Conservation (phyloP, 1,140 invertebrate species). For the Sarcophaga bullata region DNA sequence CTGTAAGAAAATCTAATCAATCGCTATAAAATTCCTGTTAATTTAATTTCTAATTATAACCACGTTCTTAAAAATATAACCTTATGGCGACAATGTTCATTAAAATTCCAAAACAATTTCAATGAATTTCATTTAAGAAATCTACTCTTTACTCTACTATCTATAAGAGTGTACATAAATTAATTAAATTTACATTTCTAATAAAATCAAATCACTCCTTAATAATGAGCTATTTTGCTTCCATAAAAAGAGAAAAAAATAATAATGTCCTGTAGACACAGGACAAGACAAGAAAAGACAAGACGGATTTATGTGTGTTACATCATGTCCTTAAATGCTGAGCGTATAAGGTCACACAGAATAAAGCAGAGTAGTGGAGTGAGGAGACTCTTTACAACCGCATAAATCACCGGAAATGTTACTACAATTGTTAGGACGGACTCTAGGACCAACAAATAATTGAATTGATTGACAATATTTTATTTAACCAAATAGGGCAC, state of each 20-base stretch:
- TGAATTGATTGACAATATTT: conserved; percentile 66
- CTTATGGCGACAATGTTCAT: too few species aligned
- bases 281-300: background rate
- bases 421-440: background rate
- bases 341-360: too few species aligned
- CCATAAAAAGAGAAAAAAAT: background rate
- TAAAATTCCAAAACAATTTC: too few species aligned
- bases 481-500: conserved; percentile 45
- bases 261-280: background rate
- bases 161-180: background rate
- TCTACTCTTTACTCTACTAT: too few species aligned
- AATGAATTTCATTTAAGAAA: too few species aligned
- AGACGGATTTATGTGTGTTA: background rate
- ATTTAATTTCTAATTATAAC: too few species aligned
- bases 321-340: background rate
- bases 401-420: conserved; percentile 22
- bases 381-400: background rate
- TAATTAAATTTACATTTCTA: conserved; percentile 11
- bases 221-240: background rate
- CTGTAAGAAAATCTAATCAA: too few species aligned
- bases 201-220: background rate
- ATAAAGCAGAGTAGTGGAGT: background rate
- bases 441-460: conserved; percentile 48
- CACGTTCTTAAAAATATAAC: too few species aligned
- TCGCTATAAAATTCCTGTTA: too few species aligned